A percentile compares a stretch with the other conserved stretches of the same genome.
phyloP scores from a whole-genome alignment of 1,140 invertebrate species.

The Mycetomoellerius zeteki region DNA sequence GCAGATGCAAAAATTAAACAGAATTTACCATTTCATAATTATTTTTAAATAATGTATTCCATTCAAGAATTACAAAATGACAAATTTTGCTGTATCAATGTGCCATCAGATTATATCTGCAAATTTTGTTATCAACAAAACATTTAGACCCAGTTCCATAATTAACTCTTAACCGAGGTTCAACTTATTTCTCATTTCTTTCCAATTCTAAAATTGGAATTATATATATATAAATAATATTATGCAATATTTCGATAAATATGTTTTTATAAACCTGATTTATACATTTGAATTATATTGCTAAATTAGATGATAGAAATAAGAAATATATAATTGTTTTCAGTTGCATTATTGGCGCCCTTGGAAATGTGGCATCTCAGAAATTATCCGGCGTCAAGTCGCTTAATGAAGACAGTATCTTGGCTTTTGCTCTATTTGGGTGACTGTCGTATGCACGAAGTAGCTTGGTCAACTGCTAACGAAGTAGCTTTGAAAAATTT shows the following conservation, averaged over 20 bases:
- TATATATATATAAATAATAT: too few relatives aligned
- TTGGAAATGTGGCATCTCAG: slow-evolving; percentile 90
- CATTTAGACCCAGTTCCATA: background rate
- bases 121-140: background rate
- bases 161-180: too few relatives aligned
- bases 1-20: too few relatives aligned
- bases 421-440: slow-evolving; percentile 92
- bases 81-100: background rate
- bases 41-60: background rate
- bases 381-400: slow-evolving; percentile 88
- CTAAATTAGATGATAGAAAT: background rate
- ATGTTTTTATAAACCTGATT: too few relatives aligned
- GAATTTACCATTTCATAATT: background rate
- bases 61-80: background rate
- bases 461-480: slow-evolving; percentile 37
- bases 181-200: too few relatives aligned
- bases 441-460: slow-evolving; percentile 70
- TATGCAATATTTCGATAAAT: too few relatives aligned
- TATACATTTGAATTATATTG: background rate
- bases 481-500: slow-evolving; percentile 30
- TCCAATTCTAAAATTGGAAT: too few relatives aligned
- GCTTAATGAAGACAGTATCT: slow-evolving; percentile 89
- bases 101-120: background rate
- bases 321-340: slow-evolving; percentile 51
- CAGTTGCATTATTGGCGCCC: slow-evolving; percentile 87